phyloP scores from a whole-genome alignment of 2,797 vertebrate species.

The Xiphophorus birchmanni region DNA sequence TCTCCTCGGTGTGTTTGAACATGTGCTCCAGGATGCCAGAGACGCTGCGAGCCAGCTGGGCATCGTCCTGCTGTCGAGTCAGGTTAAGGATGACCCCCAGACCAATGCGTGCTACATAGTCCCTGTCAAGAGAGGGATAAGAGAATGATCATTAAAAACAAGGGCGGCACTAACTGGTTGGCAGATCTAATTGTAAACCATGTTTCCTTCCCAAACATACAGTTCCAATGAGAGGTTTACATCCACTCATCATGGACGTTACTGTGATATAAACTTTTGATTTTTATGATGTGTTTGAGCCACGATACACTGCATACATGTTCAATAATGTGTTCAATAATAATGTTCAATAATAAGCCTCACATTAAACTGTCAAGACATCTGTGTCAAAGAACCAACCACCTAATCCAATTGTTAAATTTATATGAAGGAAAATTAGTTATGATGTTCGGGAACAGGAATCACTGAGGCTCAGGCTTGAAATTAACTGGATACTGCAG shows the following conservation, averaged over 20 bases:
- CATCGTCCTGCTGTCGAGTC: conserved; percentile 87
- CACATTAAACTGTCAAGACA: background rate
- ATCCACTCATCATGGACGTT: background rate
- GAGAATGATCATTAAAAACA: background rate
- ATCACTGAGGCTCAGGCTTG: background rate
- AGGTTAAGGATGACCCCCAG: conserved; percentile 94
- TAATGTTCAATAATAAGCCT: background rate
- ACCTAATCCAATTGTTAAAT: background rate
- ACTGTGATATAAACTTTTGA: background rate
- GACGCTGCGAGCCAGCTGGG: conserved; percentile 87
- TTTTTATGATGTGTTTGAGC: background rate
- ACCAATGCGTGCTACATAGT: conserved; percentile 91
- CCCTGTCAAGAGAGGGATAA: conserved; percentile 76
- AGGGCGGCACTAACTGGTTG: background rate
- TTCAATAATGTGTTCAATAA: background rate
- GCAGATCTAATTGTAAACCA: background rate
- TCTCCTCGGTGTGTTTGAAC: conserved; percentile 99
- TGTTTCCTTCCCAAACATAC: background rate
- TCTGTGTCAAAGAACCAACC: background rate
- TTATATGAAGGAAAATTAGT: background rate
- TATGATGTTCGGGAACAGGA: background rate
- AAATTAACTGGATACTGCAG: background rate
- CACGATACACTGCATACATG: background rate
- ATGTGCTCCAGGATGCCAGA: conserved; percentile 98
- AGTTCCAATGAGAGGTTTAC: background rate